Base-by-base conservation (phyloP, 2,113 vertebrate species). In the Myanophis thanlyinensis region DNA sequence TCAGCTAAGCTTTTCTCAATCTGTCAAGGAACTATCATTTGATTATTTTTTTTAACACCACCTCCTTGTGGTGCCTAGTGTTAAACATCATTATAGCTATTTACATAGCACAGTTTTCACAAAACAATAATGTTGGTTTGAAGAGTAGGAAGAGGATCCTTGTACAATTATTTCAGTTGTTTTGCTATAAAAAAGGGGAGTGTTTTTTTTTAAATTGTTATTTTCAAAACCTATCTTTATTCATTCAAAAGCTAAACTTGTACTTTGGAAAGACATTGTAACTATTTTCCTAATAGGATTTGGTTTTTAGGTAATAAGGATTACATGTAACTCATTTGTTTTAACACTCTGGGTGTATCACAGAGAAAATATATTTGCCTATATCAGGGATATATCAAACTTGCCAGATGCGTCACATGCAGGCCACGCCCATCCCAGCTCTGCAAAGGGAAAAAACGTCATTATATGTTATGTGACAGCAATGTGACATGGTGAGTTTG, bases 1-100 rank as follows among this genome's bases (percentile, higher is more conserved):
- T 48, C 40, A 95, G 84, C 22, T 23, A 10, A 53, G 40, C 3
- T 93, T 94, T 94, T 95, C 62, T 89, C 46, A 1, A 67, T 49
- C 52, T 54, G 91, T 53, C 44, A 59, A 54, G 52, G 30, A 87
- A 6, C 67, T 93, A n/a, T 90, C 23, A n/a, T 49, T 91, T 47
- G 30, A 12, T 67, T 9, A n/a, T 54, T 59, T 73, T 92, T 67
- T 67, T 87, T 87, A 85, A 87, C 2, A 94, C 46, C 40, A 40
- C 56, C 93, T 90, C 27, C 89, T 95, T 56, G 47, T 92, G 35
- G 30, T 88, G n/a, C 5, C 84, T 67, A 80, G n/a, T 18, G 52
- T 62, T 88, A 87, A 87, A 89, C 40, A 4, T 35, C 47, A 87
- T 67, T 80, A 35, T 11, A 54, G 62, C 47, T 90, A 27, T 85